Evolutionary conservation across 2,113 vertebrate genomes (phyloP).

Genomic region (Ceyx cyanopectus): DNA sequence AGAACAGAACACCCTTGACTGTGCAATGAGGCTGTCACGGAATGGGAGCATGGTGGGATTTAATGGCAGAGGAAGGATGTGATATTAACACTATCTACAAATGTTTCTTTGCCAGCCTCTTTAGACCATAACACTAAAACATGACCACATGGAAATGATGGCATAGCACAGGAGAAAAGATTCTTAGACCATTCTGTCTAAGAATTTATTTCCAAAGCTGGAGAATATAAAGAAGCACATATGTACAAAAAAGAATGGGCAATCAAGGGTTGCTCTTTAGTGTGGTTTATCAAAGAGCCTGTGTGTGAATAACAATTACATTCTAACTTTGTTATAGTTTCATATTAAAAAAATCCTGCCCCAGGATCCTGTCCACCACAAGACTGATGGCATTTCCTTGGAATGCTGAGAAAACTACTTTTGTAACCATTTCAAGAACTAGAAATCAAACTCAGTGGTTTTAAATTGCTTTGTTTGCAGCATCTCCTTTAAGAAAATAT

Average conservation of each 20-base stretch:
- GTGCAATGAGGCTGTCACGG: neutral
- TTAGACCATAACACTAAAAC: neutral
- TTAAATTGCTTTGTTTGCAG: neutral
- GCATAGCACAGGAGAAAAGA: neutral
- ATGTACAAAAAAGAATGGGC: neutral
- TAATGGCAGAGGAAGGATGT: neutral
- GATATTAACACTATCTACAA: neutral
- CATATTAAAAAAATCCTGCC: neutral
- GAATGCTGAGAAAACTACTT: neutral
- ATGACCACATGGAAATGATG: neutral
- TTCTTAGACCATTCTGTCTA: neutral
- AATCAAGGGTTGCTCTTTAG: neutral
- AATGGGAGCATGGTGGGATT: fast-evolving
- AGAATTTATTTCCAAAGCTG: neutral
- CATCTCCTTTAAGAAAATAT: neutral
- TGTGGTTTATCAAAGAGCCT: neutral
- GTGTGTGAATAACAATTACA: neutral
- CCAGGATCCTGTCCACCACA: neutral
- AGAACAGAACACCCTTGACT: neutral
- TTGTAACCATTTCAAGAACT: neutral
- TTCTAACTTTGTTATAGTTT: neutral
- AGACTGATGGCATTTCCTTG: neutral
- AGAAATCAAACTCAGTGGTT: neutral
- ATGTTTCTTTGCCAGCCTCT: neutral
- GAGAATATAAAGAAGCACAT: neutral